Percentiles rank a stretch among this genome's conserved stretches.
Conservation (phyloP, 1,140 invertebrate species). For the Anastatus disparis region DNA sequence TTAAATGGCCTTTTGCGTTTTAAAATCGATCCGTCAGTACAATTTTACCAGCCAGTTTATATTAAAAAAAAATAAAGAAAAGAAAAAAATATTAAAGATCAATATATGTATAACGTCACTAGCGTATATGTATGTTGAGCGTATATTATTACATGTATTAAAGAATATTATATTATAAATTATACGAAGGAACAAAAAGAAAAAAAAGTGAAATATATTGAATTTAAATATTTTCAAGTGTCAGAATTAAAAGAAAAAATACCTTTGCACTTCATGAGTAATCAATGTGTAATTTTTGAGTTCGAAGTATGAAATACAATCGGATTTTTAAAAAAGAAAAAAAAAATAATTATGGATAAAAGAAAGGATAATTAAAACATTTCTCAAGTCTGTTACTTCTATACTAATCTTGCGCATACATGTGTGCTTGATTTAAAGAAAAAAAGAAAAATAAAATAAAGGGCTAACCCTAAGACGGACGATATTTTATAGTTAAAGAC, state of each 20-base stretch:
- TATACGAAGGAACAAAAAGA: slow-evolving; percentile 23
- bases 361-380: too few relatives aligned
- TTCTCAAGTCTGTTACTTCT: slow-evolving; percentile 17
- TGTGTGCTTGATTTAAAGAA: slow-evolving; percentile 36
- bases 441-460: slow-evolving; percentile 50
- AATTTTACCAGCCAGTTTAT: slow-evolving; percentile 39
- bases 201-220: slow-evolving; percentile 36
- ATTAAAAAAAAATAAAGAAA: background rate
- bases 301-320: slow-evolving; percentile 25
- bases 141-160: slow-evolving; percentile 33
- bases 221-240: slow-evolving; percentile 34
- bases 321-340: slow-evolving; percentile 13
- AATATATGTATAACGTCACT: background rate
- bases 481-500: slow-evolving; percentile 48
- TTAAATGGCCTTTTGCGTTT: slow-evolving; percentile 32
- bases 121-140: background rate
- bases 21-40: slow-evolving; percentile 34
- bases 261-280: slow-evolving; percentile 25
- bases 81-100: background rate
- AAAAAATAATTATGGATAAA: slow-evolving; percentile 5
- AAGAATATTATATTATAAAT: slow-evolving; percentile 33
- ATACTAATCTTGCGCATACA: background rate
- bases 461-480: slow-evolving; percentile 30
- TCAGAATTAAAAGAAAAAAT: slow-evolving; percentile 20
- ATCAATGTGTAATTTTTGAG: background rate